Evolutionary conservation across 1,140 invertebrate species (phyloP).

Genomic region (Harlomillsia oculata): DNA sequence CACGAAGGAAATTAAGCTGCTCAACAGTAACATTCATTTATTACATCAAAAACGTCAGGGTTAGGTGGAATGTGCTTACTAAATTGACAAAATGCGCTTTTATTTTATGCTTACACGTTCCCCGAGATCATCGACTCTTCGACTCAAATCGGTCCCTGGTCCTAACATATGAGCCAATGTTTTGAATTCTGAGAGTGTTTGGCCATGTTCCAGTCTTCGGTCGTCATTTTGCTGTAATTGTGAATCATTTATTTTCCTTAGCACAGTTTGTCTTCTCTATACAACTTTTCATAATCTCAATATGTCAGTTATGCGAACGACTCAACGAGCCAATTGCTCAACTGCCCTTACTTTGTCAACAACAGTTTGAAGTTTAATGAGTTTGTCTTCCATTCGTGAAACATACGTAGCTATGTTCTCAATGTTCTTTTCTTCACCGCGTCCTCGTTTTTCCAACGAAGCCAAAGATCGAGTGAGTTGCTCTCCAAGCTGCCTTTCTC

Average conservation of each 20-base stretch:
- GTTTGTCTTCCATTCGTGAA: conserved; percentile 34
- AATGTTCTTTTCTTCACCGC: conserved; percentile 44
- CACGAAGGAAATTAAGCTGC: conserved; percentile 20
- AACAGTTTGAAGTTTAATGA: conserved; percentile 25
- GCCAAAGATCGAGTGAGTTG: conserved; percentile 61
- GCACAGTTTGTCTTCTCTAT: too few species aligned
- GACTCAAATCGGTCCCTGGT: too few species aligned
- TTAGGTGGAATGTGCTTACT: neutral
- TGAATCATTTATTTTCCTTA: too few species aligned
- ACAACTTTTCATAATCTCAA: too few species aligned
- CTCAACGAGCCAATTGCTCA: too few species aligned
- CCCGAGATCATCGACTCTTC: neutral
- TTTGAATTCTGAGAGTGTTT: too few species aligned
- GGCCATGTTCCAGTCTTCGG: too few species aligned
- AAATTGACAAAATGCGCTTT: neutral
- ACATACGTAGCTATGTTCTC: conserved; percentile 42
- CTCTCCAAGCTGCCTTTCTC: conserved; percentile 63
- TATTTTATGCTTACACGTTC: neutral
- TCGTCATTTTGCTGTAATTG: too few species aligned
- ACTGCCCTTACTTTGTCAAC: conserved; percentile 31
- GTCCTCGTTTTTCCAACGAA: conserved; percentile 59
- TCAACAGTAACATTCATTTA: too few species aligned
- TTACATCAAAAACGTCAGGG: too few species aligned
- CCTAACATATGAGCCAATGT: too few species aligned
- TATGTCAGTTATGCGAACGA: too few species aligned